Evolutionary conservation across 2,797 vertebrate genomes (phyloP), one percentile per base, ranked within the genome.

Genomic region (Callimico goeldii): DNA sequence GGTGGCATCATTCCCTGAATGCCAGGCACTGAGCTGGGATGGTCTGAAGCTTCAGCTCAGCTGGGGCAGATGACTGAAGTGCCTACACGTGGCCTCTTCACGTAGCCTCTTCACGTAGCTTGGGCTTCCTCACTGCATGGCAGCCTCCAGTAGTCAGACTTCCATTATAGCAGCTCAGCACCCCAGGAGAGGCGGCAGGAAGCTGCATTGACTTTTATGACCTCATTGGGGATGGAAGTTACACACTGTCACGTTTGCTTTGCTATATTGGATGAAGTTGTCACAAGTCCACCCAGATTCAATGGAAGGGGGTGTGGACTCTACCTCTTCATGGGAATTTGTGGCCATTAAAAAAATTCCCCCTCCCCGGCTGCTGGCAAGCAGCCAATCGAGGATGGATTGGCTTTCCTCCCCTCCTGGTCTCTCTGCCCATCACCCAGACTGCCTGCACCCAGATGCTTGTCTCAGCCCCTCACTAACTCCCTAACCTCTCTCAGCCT

Each of bases 41-140:
- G 79, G 8, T 30, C 17, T 41, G 9, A 19, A 36, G 67, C 43
- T 30, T 33, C 64, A 6, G 33, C 39, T 48, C 33, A 4, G 28
- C 50, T 19, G 28, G 58, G 28, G 28, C n/a, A 7, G n/a, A 1
- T 12, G 58, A 30, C 22, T 1, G 28, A 28, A 4, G 20, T 2
- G 7, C 55, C 46, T 20, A 7, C 92, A 5, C 0, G 0, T n/a
- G 86, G 15, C 43, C n/a, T 61, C 15, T 10, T 33, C 28, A 0
- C 2, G 17, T 20, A 19, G 24, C 77, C n/a, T 61, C 15, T 10
- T 33, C 28, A 0, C 2, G 17, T 20, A 19, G 24, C 77, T 46
- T 76, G 70, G 30, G 84, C 55, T 77, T 70, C 90, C 85, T 77
- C 70, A 14, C 90, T 41, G 77, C 14, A 19, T 20, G 77, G 57